These are phyloP conservation scores for Lota lota DNA, from an alignment of 2,113 vertebrate species.

Conservation along the genomic window DNA sequence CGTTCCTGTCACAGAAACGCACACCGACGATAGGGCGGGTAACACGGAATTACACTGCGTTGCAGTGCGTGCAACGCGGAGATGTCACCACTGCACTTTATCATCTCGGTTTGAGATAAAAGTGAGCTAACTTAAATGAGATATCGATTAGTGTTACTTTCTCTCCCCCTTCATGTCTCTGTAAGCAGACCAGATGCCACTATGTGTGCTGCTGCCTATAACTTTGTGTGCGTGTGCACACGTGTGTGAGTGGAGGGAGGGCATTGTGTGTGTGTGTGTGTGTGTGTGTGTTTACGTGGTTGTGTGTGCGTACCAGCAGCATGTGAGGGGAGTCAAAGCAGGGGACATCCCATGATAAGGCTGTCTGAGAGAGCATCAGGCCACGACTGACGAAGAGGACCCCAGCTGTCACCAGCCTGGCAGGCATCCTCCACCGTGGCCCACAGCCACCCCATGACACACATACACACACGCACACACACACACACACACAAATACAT, in stretches of 20 bases:
- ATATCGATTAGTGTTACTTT: conserved; percentile 53
- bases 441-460: conserved; percentile 27
- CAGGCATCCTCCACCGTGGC: conserved; percentile 47
- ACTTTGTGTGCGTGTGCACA: too few species aligned
- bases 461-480: conserved; percentile 26
- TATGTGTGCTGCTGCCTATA: too few species aligned
- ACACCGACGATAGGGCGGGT: too few species aligned
- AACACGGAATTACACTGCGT: too few species aligned
- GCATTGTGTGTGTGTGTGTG: conserved; percentile 21
- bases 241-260: too few species aligned
- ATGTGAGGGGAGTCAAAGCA: conserved; percentile 52
- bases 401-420: conserved; percentile 60
- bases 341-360: conserved; percentile 64
- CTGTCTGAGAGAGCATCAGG: conserved; percentile 68
- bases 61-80: too few species aligned
- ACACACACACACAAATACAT: conserved; percentile 37
- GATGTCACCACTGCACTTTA: too few species aligned
- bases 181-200: conserved; percentile 23
- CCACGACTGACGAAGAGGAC: conserved; percentile 64
- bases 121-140: conserved; percentile 48
- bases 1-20: too few species aligned
- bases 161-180: conserved; percentile 21
- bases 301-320: conserved; percentile 33
- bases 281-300: conserved; percentile 4
- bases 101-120: too few species aligned